Conservation (phyloP, 2,113 vertebrate genomes). For the Heptranchias perlo region DNA sequence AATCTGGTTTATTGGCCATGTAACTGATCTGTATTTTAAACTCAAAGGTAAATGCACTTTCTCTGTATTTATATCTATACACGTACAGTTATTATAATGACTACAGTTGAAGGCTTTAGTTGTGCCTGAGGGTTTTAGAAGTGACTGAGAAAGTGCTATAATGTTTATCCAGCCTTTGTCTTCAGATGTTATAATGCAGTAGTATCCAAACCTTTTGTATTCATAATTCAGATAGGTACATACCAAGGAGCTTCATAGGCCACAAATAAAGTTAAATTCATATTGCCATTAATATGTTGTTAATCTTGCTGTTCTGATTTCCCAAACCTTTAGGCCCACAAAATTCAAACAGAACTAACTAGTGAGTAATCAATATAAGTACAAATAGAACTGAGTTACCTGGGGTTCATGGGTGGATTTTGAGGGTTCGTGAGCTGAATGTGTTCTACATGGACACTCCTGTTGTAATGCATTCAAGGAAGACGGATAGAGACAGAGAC, state of each 20-base stretch:
- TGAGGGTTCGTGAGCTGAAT: neutral
- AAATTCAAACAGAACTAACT: neutral
- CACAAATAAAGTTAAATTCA: neutral
- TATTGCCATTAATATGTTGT: neutral
- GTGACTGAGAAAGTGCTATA: neutral
- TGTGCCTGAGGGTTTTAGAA: neutral
- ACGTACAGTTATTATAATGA: neutral
- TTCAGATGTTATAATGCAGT: neutral
- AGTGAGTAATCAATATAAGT: neutral
- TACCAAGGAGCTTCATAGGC: neutral
- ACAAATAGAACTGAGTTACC: neutral
- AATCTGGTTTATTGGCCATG: neutral
- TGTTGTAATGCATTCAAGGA: neutral
- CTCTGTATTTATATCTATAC: neutral
- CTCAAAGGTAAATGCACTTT: neutral
- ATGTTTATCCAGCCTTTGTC: neutral
- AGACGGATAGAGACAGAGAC: neutral
- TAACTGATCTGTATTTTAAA: neutral
- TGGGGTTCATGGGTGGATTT: neutral
- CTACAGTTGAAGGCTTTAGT: neutral
- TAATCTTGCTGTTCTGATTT: neutral
- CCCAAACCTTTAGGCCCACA: neutral
- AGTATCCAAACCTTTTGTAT: neutral
- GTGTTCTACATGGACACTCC: too few relatives aligned
- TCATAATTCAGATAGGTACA: too few relatives aligned